Conservation (phyloP, 2,113 vertebrate species). For the Mionectes macconnelli region DNA sequence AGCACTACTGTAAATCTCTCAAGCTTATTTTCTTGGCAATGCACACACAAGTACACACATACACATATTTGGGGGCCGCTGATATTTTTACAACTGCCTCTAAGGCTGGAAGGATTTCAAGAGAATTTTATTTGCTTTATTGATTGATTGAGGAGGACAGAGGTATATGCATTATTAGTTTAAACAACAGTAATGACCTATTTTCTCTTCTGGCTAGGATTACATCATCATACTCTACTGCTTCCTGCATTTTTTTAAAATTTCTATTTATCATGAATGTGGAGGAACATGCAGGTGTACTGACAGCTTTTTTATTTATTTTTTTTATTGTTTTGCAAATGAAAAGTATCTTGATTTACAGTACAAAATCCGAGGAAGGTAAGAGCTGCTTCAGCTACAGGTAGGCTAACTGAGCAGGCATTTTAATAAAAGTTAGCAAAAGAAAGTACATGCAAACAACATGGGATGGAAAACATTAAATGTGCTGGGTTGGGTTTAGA, state of each 20-base stretch:
- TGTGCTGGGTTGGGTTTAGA: neutral
- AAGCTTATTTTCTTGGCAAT: neutral
- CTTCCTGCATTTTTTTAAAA: neutral
- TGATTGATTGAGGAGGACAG: neutral
- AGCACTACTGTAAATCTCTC: neutral
- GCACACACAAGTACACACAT: neutral
- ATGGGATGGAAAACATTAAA: neutral
- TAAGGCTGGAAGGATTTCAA: neutral
- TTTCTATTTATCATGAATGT: neutral
- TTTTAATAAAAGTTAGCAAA: neutral
- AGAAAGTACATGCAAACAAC: neutral
- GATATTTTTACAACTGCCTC: neutral
- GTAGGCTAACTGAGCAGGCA: neutral
- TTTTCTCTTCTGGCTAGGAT: constrained; percentile 11
- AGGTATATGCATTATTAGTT: neutral
- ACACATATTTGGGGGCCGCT: neutral
- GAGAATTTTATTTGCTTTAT: neutral
- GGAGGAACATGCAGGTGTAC: neutral
- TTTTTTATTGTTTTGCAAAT: neutral
- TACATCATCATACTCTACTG: neutral
- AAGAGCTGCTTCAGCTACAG: neutral
- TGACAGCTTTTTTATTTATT: neutral
- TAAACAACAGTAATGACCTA: neutral
- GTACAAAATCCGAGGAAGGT: neutral
- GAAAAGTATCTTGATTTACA: neutral